Evolutionary conservation across 2,888 invertebrate genomes (phyloP).

Genomic region (Empis livida): DNA sequence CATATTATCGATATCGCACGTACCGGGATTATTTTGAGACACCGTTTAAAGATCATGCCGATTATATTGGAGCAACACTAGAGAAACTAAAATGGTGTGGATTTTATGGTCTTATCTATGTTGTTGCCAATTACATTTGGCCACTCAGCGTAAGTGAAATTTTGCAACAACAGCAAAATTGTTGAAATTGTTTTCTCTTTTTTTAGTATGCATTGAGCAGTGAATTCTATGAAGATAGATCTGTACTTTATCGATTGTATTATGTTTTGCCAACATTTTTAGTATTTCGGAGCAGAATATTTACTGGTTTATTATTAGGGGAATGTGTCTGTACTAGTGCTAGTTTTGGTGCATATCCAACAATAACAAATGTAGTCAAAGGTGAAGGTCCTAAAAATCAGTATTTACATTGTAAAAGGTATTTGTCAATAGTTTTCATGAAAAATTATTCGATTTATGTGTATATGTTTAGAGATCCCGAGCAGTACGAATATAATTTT

Average conservation of each 20-base stretch:
- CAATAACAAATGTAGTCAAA: constrained; percentile 50
- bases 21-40: constrained; percentile 64
- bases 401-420: constrained; percentile 50
- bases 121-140: constrained; percentile 53
- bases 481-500: constrained; percentile 51
- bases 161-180: constrained; percentile 3
- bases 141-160: constrained; percentile 53
- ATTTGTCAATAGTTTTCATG: constrained; percentile 14
- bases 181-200: constrained; percentile 8
- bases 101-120: constrained; percentile 50
- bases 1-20: constrained; percentile 83
- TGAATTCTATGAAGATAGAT: constrained; percentile 55
- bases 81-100: constrained; percentile 54
- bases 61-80: constrained; percentile 47
- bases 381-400: constrained; percentile 76
- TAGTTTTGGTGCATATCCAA: constrained; percentile 86
- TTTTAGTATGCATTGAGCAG: constrained; percentile 69
- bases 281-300: constrained; percentile 80
- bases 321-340: constrained; percentile 89
- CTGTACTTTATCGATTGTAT: constrained; percentile 64
- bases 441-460: neutral
- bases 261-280: constrained; percentile 81
- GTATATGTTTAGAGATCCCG: constrained; percentile 28
- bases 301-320: constrained; percentile 76
- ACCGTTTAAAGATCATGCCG: constrained; percentile 51